These are phyloP conservation scores for Ericerus pela DNA, from an alignment of 1,140 invertebrate species.

Conservation along the genomic window DNA sequence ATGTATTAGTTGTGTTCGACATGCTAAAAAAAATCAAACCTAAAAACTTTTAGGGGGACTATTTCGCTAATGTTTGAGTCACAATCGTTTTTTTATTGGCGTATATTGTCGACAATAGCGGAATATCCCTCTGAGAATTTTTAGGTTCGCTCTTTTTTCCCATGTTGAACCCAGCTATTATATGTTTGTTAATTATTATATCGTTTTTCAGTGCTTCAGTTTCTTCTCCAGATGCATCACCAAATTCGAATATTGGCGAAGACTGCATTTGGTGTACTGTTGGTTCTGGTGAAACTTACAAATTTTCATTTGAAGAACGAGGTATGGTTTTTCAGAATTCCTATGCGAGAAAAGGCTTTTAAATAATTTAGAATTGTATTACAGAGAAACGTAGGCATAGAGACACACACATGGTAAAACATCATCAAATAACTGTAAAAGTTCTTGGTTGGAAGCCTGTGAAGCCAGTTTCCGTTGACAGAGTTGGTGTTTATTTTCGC, in stretches of 20 bases:
- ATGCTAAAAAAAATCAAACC: too few species aligned
- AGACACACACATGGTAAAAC: constrained; percentile 59
- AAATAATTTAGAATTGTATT: constrained; percentile 5
- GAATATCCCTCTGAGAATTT: too few species aligned
- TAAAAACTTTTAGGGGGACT: too few species aligned
- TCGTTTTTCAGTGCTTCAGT: not conserved
- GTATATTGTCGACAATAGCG: too few species aligned
- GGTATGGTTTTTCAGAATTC: constrained; percentile 35
- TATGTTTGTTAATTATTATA: too few species aligned
- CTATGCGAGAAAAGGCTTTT: not conserved
- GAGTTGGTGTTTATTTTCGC: constrained; percentile 85
- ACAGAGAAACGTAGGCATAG: constrained; percentile 42
- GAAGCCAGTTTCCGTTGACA: constrained; percentile 81
- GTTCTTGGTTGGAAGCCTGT: constrained; percentile 81
- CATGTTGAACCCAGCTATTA: too few species aligned
- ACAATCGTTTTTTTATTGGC: too few species aligned
- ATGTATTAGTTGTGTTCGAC: too few species aligned
- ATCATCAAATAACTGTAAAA: constrained; percentile 73
- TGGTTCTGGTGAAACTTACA: constrained; percentile 48
- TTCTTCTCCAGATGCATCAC: not conserved
- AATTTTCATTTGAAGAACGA: constrained; percentile 67
- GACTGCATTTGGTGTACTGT: constrained; percentile 54
- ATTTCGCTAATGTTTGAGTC: too few species aligned
- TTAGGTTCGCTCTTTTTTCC: too few species aligned
- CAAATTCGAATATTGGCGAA: constrained; percentile 22